Evolutionary conservation across 2,797 vertebrate genomes (phyloP), one percentile per base, ranked within the genome.

Genomic region (Typhlichthys subterraneus): DNA sequence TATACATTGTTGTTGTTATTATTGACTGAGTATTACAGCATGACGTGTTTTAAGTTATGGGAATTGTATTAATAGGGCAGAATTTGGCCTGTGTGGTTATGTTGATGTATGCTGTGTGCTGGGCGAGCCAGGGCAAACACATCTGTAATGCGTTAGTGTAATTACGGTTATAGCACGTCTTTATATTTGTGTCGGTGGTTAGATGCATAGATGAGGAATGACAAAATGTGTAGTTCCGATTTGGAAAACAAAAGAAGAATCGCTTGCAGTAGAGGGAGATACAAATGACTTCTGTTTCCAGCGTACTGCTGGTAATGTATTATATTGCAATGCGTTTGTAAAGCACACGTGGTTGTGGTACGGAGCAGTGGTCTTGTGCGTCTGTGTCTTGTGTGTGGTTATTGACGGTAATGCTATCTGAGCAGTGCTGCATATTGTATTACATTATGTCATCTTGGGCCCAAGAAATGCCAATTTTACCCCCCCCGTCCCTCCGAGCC

Each of bases 141-240:
- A 77, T 75, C 61, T 63, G 63, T 75, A 79, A 75, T 15, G 31
- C 50, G 65, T 78, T 77, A 74, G 61, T 63, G 56, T 14, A 47
- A 13, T 63, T 38, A 45, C 45, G 45, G 63, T 69, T 63, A 46
- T 14, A 15, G 45, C 70, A 70, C 79, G 70, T 67, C 19, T 53
- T 47, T 15, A 52, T 69, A 33, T 66, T 73, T 69, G 63, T 70
- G 58, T 52, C 63, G 45, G 68, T 57, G 59, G 49, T 56, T 60
- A 57, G 54, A 45, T 50, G 33, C 45, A 51, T 46, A 17, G 15
- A 50, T 12, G 56, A 56, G 61, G 61, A 61, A 76, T 65, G 31
- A 42, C 60, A 63, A 73, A 63, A 68, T 73, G 56, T 70, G 68
- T 72, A 47, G 59, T 74, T 84, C 65, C 70, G 81, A 69, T 83